These are phyloP conservation scores for Pandemis heparana DNA, from an alignment of 2,888 invertebrate species.

Conservation along the genomic window DNA sequence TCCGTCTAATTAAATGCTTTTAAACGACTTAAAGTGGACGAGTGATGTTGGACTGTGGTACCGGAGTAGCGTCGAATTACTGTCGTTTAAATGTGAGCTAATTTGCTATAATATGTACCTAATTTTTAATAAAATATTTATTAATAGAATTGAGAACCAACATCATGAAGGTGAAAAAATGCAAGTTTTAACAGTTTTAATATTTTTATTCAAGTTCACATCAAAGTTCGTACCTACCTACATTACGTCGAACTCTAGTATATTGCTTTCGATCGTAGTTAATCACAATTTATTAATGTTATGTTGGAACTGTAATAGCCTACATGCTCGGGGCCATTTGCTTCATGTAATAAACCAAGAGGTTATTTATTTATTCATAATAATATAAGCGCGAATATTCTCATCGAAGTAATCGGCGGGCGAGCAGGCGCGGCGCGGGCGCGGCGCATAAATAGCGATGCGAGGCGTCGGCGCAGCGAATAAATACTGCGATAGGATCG, in stretches of 20 bases:
- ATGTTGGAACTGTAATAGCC: slow-evolving; percentile 48
- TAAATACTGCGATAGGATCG: slow-evolving; percentile 83
- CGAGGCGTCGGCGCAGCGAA: slow-evolving; percentile 71
- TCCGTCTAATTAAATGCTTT: slow-evolving; percentile 59
- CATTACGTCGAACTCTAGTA: slow-evolving; percentile 4
- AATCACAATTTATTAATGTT: slow-evolving; percentile 52
- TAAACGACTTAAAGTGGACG: slow-evolving; percentile 36
- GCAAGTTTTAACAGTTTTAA: neutral
- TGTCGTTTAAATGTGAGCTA: neutral
- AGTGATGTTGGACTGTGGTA: neutral
- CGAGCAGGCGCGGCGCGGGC: slow-evolving; percentile 52
- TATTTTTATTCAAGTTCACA: neutral
- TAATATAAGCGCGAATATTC: slow-evolving; percentile 63
- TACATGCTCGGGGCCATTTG: slow-evolving; percentile 54
- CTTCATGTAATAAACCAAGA: slow-evolving; percentile 58
- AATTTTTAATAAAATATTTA: neutral
- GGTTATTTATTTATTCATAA: slow-evolving; percentile 66
- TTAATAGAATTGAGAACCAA: neutral
- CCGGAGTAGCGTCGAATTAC: neutral
- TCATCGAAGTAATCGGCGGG: slow-evolving; percentile 60
- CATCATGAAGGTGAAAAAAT: neutral
- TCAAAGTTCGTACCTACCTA: neutral
- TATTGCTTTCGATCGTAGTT: slow-evolving; percentile 46
- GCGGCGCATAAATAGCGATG: slow-evolving; percentile 76
- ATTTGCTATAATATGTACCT: neutral